phyloP scores from a whole-genome alignment of 1,140 invertebrate species.

The Hirudo medicinalis region DNA sequence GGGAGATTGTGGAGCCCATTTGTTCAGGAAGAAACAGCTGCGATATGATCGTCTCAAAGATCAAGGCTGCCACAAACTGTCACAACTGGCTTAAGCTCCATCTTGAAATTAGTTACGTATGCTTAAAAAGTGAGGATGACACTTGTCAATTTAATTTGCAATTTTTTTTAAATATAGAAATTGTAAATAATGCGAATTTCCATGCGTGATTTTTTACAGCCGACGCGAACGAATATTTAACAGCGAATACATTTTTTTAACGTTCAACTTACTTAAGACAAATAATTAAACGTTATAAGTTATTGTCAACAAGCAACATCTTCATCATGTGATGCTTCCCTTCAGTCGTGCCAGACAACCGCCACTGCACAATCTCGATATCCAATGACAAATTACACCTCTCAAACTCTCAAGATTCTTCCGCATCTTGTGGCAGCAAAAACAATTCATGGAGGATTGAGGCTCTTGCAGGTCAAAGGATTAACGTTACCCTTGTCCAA shows the following conservation, averaged over 20 bases:
- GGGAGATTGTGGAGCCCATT: neutral
- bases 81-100: neutral
- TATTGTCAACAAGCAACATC: neutral
- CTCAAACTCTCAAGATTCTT: neutral
- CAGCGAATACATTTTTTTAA: too few relatives aligned
- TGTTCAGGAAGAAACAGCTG: neutral
- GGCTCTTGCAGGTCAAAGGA: neutral
- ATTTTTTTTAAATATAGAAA: too few relatives aligned
- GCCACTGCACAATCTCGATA: neutral
- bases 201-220: too few relatives aligned
- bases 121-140: neutral
- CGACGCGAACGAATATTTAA: too few relatives aligned
- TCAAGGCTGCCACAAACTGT: neutral
- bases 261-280: too few relatives aligned
- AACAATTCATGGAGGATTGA: neutral
- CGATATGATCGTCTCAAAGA: neutral
- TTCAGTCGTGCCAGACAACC: neutral
- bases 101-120: neutral
- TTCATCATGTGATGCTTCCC: neutral
- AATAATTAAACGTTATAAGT: neutral
- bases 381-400: neutral
- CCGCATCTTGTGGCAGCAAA: slow-evolving; percentile 3
- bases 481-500: neutral
- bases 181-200: too few relatives aligned
- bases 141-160: neutral